phyloP scores from a whole-genome alignment of 2,113 vertebrate genomes.

The Rhadina sibilatrix region DNA sequence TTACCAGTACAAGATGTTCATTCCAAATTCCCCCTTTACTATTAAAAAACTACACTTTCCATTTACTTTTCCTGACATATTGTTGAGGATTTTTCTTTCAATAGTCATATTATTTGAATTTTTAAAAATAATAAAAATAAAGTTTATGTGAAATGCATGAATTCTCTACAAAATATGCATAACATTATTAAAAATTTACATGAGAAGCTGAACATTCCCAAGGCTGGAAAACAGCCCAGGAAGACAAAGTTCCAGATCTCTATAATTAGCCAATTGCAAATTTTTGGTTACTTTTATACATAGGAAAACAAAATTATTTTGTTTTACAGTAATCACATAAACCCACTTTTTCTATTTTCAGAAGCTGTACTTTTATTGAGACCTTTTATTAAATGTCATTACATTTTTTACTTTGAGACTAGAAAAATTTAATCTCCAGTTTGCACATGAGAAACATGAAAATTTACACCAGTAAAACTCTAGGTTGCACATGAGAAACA shows the following conservation, averaged over 20 bases:
- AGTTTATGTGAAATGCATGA: not conserved
- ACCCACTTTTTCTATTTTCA: not conserved
- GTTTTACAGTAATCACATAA: not conserved
- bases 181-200: not conserved
- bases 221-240: not conserved
- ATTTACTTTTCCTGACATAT: not conserved
- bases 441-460: not conserved
- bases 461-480: not conserved
- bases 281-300: not conserved
- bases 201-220: not conserved
- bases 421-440: not conserved
- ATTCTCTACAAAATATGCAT: not conserved
- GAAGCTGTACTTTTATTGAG: not conserved
- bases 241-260: not conserved
- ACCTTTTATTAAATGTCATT: not conserved
- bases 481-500: not conserved
- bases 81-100: not conserved
- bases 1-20: not conserved
- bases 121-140: not conserved
- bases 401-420: not conserved
- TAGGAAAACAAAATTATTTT: not conserved
- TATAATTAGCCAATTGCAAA: not conserved
- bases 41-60: not conserved
- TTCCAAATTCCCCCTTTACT: not conserved
- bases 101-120: not conserved